Evolutionary conservation across 2,113 vertebrate species (phyloP), one percentile per base, ranked within the genome.

Genomic region (Perca schrenkii): DNA sequence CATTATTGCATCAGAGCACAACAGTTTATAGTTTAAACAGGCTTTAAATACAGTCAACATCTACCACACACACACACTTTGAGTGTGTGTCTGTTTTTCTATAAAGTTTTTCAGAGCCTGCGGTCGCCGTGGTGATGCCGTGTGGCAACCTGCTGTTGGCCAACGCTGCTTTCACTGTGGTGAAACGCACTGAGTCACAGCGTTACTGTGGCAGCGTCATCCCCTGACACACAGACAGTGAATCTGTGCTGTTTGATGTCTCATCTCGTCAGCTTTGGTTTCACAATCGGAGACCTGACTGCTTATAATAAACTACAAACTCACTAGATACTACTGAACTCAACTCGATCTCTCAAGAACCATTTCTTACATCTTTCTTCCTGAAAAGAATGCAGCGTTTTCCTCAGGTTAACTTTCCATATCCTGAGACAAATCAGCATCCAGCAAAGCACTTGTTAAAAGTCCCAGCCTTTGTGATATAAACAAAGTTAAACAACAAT

Each of bases 1-100:
- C 85, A 86, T 88, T 12, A 52, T 93, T 93, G 92, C 92, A 91
- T 93, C 92, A 93, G 83, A 90, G 79, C 74, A 90, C 88, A 92
- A 91, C 87, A 89, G 87, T 90, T 90, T 90, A 89, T 77, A 87
- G 74, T 92, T 92, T 91, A 86, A 92, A 91, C 85, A 76, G 76
- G 68, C 86, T 87, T 89, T 88, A 91, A 93, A 88, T 87, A 90
- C 74, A 86, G 86, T 84, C 76, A 86, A 88, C 84, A 88, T 74
- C 81, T 61, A 71, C 31, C 63, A 15, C 76, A 25, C 76, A 64
- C 60, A 34, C 36, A 60, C 19, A 65, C 12, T 19, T 0, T 22
- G 53, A 53, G 36, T 1, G 84, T 25, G 47, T 36, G 50, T 21
- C 14, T 0, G 25, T 60, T 16, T 61, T 64, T 65, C 12, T 15